Conservation (phyloP, 2,888 invertebrate genomes). For the Drosophila nr. medialis region DNA sequence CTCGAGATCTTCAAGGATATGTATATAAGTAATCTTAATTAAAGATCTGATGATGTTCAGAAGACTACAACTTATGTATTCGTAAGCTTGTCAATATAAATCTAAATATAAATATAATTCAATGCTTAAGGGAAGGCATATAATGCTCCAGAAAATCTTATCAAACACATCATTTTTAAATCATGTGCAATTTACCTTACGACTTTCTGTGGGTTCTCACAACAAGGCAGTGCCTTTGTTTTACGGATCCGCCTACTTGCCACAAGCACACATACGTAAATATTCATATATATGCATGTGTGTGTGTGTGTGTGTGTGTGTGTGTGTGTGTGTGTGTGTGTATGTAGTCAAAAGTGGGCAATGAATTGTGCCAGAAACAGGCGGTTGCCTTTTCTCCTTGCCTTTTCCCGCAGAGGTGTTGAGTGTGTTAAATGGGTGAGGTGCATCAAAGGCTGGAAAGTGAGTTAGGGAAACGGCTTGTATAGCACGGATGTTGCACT, state of each 20-base stretch:
- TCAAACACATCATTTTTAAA: slow-evolving; percentile 15
- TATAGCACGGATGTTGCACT: slow-evolving; percentile 20
- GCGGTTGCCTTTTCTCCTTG: slow-evolving; percentile 17
- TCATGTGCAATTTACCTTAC: slow-evolving; percentile 61
- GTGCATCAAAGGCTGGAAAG: neutral
- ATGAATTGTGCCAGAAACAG: slow-evolving; percentile 52
- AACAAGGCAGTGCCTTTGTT: slow-evolving; percentile 55
- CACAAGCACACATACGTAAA: neutral
- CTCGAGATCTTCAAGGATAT: too few relatives aligned
- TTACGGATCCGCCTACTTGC: slow-evolving; percentile 34
- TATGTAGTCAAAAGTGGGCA: slow-evolving; percentile 55
- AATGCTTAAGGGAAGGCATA: neutral
- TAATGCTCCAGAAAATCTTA: neutral
- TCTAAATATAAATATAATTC: neutral
- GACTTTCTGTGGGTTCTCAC: slow-evolving; percentile 35
- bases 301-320: slow-evolving; percentile 15
- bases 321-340: slow-evolving; percentile 7
- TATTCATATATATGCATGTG: neutral
- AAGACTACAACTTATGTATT: neutral
- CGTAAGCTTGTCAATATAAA: neutral
- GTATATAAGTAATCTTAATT: neutral
- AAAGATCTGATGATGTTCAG: neutral
- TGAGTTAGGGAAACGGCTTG: slow-evolving; percentile 14
- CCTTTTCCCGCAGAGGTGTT: slow-evolving; percentile 26
- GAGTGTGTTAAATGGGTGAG: neutral